These are phyloP conservation scores for Patella caerulea DNA, from an alignment of 2,888 invertebrate genomes.

Conservation along the genomic window DNA sequence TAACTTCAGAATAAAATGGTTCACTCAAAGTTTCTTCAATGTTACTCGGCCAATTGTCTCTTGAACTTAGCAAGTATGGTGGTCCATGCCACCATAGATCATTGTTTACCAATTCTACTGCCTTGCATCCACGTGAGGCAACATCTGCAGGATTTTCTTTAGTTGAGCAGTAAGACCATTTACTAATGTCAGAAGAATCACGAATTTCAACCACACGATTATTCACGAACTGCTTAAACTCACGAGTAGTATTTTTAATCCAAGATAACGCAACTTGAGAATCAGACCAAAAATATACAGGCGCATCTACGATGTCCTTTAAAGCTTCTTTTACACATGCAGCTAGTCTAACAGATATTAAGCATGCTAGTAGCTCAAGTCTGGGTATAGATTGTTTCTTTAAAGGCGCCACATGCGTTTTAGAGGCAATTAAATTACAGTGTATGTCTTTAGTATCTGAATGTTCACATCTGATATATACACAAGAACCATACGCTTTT, in stretches of 20 bases:
- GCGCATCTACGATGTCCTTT: background rate
- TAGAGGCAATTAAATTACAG: too few species aligned
- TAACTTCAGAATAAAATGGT: background rate
- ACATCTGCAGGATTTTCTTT: background rate
- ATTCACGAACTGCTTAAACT: background rate
- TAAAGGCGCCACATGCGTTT: too few species aligned
- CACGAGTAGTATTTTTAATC: background rate
- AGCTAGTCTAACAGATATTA: background rate
- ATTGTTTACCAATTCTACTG: background rate
- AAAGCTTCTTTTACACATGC: background rate
- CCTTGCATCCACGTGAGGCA: background rate
- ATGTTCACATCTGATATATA: background rate
- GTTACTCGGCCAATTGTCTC: too few species aligned
- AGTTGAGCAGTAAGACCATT: background rate
- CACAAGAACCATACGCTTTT: background rate
- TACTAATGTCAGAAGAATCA: too few species aligned
- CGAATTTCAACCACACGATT: conserved; percentile 1
- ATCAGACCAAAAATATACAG: conserved; percentile 1
- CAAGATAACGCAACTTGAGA: background rate
- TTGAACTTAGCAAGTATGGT: background rate
- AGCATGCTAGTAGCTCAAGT: background rate
- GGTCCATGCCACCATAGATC: background rate
- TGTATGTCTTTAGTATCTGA: background rate
- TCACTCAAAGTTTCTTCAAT: too few species aligned
- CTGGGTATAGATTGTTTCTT: background rate